A percentile compares a stretch with the other conserved stretches of the same genome.
Conservation (phyloP, 2,113 vertebrate species). For the Eolophus roseicapilla region DNA sequence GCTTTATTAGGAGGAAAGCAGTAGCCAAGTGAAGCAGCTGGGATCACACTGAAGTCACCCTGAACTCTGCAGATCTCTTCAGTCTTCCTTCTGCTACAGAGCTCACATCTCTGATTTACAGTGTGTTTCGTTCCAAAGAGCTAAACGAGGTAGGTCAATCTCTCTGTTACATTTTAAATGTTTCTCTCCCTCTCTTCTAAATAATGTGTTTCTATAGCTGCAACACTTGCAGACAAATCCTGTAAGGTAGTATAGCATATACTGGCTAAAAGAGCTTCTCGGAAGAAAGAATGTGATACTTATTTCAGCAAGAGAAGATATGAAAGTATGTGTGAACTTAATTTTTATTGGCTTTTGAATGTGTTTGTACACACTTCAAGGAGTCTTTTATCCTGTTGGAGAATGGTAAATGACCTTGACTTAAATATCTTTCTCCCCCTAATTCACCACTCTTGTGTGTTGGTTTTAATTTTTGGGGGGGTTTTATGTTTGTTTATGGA, state of each 20-base stretch:
- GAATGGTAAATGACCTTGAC: neutral
- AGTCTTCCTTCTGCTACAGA: constrained; percentile 24
- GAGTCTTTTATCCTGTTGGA: neutral
- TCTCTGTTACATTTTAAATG: neutral
- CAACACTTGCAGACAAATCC: neutral
- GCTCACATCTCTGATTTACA: constrained; percentile 19
- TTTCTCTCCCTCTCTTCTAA: neutral
- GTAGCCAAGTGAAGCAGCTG: constrained; percentile 46
- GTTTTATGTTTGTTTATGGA: neutral
- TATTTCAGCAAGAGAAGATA: neutral
- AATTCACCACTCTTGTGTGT: neutral
- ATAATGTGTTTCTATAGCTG: neutral
- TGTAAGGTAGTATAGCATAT: neutral
- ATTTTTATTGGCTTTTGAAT: neutral
- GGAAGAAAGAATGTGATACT: neutral
- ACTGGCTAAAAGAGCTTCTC: neutral
- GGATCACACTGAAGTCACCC: constrained; percentile 16
- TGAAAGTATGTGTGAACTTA: neutral
- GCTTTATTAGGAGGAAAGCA: constrained; percentile 65
- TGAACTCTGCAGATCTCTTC: constrained; percentile 41
- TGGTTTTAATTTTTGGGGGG: neutral
- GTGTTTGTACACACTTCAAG: neutral
- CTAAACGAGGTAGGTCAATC: constrained; percentile 60
- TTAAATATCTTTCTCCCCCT: neutral
- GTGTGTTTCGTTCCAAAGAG: neutral